These are phyloP conservation scores for Choloepus hoffmanni DNA, from an alignment of 2,113 vertebrate genomes.

Conservation along the genomic window DNA sequence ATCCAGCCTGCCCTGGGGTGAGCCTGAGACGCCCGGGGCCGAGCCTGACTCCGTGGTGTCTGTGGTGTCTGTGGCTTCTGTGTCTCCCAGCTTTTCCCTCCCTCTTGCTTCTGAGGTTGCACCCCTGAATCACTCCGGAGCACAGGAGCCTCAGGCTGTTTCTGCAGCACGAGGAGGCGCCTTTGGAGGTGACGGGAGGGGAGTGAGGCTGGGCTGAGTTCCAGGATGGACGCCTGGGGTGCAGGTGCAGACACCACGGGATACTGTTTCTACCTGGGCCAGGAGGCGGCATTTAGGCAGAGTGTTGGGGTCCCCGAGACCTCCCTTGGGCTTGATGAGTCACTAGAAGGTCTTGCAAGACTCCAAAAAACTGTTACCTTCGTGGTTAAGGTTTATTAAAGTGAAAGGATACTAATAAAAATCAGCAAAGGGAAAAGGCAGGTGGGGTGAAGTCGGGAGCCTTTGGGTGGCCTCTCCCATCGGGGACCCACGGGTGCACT, in stretches of 20 bases:
- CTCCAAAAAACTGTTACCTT: too few relatives aligned
- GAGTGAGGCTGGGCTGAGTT: neutral
- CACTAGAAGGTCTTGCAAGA: too few relatives aligned
- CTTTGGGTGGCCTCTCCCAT: too few relatives aligned
- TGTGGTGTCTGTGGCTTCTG: too few relatives aligned
- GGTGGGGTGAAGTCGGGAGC: too few relatives aligned
- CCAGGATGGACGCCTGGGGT: neutral
- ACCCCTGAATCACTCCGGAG: neutral
- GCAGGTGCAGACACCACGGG: neutral
- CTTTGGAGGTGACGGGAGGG: neutral
- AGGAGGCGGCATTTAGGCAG: neutral
- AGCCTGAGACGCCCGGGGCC: neutral
- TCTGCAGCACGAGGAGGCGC: neutral
- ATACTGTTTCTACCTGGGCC: fast-evolving
- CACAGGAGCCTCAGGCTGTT: neutral
- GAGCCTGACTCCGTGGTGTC: too few relatives aligned
- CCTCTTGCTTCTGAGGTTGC: neutral
- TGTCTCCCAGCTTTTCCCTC: neutral
- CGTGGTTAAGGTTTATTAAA: too few relatives aligned
- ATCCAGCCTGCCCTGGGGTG: neutral
- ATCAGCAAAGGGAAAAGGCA: too few relatives aligned
- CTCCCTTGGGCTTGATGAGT: too few relatives aligned
- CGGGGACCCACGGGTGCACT: too few relatives aligned
- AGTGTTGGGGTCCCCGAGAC: too few relatives aligned
- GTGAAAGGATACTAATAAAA: too few relatives aligned